Evolutionary conservation across 1,140 invertebrate genomes (phyloP).

Genomic region (Drosophila cardini): DNA sequence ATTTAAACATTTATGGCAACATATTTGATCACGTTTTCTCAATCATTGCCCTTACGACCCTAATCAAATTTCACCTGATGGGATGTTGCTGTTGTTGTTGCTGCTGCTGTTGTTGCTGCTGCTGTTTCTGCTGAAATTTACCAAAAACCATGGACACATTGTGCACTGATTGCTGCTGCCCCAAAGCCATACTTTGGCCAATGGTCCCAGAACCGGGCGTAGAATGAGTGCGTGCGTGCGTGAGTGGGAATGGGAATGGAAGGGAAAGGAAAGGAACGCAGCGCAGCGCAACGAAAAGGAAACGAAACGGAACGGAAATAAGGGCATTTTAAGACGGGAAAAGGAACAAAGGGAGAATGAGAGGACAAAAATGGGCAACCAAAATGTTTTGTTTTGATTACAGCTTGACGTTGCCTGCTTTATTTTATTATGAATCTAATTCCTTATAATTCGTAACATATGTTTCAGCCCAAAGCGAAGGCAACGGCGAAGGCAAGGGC

Average conservation of each 20-base stretch:
- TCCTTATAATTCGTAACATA: slow-evolving; percentile 83
- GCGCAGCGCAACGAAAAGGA: neutral
- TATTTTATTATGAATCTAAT: slow-evolving; percentile 84
- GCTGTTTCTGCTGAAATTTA: slow-evolving; percentile 57
- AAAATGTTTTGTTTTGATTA: slow-evolving; percentile 82
- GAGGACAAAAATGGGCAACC: slow-evolving; percentile 34
- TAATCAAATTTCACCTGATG: slow-evolving; percentile 83
- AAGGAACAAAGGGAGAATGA: neutral
- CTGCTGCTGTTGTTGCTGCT: neutral
- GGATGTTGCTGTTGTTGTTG: slow-evolving; percentile 41
- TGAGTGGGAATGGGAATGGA: slow-evolving; percentile 24
- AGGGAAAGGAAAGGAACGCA: neutral
- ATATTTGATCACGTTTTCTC: slow-evolving; percentile 84
- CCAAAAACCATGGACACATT: slow-evolving; percentile 77
- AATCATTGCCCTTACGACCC: slow-evolving; percentile 83
- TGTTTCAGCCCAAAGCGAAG: slow-evolving; percentile 49
- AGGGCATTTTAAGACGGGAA: too few relatives aligned
- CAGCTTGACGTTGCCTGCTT: slow-evolving; percentile 72
- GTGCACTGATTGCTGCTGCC: slow-evolving; percentile 75
- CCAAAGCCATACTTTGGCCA: slow-evolving; percentile 31
- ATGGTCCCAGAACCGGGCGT: slow-evolving; percentile 14
- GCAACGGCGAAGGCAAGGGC: slow-evolving; percentile 24
- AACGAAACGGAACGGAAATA: slow-evolving; percentile 6
- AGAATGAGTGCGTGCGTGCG: slow-evolving; percentile 63
- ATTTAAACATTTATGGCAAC: slow-evolving; percentile 84